Percentiles rank a stretch among this genome's conserved stretches.
These are phyloP conservation scores for Esox masquinongy DNA, from an alignment of 2,797 vertebrate species.

Conservation along the genomic window DNA sequence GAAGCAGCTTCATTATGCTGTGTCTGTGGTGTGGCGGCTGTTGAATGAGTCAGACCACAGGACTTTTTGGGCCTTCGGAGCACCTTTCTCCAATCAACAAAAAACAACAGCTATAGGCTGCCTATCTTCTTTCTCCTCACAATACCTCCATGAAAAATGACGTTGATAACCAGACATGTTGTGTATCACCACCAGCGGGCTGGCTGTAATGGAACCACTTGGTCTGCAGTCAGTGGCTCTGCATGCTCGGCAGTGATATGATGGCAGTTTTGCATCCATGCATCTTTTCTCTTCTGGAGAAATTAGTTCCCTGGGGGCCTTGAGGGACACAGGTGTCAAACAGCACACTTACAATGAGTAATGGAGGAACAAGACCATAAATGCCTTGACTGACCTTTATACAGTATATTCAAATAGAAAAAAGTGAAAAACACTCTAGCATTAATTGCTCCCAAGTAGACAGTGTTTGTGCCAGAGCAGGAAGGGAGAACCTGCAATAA, in stretches of 20 bases:
- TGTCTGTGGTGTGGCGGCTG: not conserved
- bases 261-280: constrained; percentile 58
- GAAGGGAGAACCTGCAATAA: constrained; percentile 41
- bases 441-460: constrained; percentile 67
- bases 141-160: constrained; percentile 48
- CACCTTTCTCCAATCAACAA: not conserved
- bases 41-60: not conserved
- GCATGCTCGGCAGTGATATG: not conserved
- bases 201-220: constrained; percentile 46
- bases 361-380: constrained; percentile 66
- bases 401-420: constrained; percentile 49
- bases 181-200: constrained; percentile 30
- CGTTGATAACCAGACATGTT: constrained; percentile 34
- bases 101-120: not conserved
- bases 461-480: constrained; percentile 43
- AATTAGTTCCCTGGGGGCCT: constrained; percentile 47
- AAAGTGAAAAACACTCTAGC: constrained; percentile 44
- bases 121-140: constrained; percentile 20
- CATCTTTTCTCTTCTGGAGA: constrained; percentile 48
- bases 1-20: not conserved
- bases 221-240: constrained; percentile 29
- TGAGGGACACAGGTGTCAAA: constrained; percentile 65
- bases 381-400: constrained; percentile 71
- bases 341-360: constrained; percentile 73
- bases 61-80: not conserved